phyloP scores from a whole-genome alignment of 2,113 vertebrate genomes.

The Aegotheles bennettii region DNA sequence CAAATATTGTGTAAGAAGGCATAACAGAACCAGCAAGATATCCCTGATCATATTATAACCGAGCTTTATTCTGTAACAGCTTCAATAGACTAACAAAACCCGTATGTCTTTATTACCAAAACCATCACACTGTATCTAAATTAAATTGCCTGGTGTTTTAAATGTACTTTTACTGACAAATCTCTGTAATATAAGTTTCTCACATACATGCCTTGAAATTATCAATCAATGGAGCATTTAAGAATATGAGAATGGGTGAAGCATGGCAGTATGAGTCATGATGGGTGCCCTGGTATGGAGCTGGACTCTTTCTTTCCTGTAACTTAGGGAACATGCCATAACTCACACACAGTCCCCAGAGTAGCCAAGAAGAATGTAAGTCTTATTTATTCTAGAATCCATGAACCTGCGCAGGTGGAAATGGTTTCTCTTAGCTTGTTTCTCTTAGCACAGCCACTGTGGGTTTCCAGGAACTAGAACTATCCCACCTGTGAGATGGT shows the following conservation, averaged over 20 bases:
- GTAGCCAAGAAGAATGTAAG: not conserved
- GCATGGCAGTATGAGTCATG: fast-evolving
- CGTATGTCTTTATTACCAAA: not conserved
- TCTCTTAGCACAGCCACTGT: not conserved
- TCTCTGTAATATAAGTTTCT: not conserved
- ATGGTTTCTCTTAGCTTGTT: not conserved
- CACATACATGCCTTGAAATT: not conserved
- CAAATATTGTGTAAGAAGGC: not conserved
- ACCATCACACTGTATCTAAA: not conserved
- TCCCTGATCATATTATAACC: not conserved
- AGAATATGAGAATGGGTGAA: not conserved
- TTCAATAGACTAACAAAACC: not conserved
- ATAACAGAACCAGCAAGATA: not conserved
- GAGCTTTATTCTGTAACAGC: not conserved
- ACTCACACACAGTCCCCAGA: not conserved
- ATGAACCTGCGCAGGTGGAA: not conserved
- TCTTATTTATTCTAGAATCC: not conserved
- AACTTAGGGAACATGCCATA: not conserved
- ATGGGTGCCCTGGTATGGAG: fast-evolving
- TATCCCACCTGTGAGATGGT: not conserved
- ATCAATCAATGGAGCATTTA: not conserved
- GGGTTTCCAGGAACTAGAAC: not conserved
- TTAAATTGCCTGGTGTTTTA: not conserved
- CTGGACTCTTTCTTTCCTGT: not conserved
- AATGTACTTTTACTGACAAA: not conserved